Percentiles rank a stretch among this genome's conserved stretches.
Conservation (phyloP, 1,140 invertebrate species). For the Drosophila pandora region DNA sequence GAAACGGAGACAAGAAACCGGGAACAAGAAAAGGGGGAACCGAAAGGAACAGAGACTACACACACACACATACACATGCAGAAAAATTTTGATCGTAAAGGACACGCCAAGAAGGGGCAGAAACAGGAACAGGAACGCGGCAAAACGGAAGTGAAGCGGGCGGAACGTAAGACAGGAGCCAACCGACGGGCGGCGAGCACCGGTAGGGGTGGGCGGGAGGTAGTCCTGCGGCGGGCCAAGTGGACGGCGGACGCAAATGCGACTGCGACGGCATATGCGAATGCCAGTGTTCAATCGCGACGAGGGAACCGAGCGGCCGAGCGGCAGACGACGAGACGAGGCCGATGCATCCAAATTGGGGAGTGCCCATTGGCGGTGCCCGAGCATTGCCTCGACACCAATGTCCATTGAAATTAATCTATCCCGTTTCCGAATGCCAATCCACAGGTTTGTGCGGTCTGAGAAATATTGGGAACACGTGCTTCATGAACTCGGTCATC, state of each 20-base stretch:
- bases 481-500: slow-evolving; percentile 98
- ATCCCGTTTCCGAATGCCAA: slow-evolving; percentile 24
- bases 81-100: too few relatives aligned
- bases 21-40: neutral
- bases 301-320: neutral
- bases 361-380: slow-evolving; percentile 45
- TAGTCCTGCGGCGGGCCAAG: too few relatives aligned
- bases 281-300: slow-evolving; percentile 17
- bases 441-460: slow-evolving; percentile 91
- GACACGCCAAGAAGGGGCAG: too few relatives aligned
- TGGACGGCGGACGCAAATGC: neutral
- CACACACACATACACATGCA: too few relatives aligned
- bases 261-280: neutral
- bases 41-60: too few relatives aligned
- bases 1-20: neutral
- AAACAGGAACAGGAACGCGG: too few relatives aligned
- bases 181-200: too few relatives aligned
- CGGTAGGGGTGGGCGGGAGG: too few relatives aligned
- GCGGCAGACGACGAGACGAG: neutral
- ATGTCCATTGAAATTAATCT: slow-evolving; percentile 14
- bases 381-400: neutral
- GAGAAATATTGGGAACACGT: slow-evolving; percentile 97
- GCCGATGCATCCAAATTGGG: slow-evolving; percentile 54
- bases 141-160: too few relatives aligned
- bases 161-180: too few relatives aligned